Evolutionary conservation across 1,140 invertebrate genomes (phyloP).

Genomic region (Lasioglossum albipes): DNA sequence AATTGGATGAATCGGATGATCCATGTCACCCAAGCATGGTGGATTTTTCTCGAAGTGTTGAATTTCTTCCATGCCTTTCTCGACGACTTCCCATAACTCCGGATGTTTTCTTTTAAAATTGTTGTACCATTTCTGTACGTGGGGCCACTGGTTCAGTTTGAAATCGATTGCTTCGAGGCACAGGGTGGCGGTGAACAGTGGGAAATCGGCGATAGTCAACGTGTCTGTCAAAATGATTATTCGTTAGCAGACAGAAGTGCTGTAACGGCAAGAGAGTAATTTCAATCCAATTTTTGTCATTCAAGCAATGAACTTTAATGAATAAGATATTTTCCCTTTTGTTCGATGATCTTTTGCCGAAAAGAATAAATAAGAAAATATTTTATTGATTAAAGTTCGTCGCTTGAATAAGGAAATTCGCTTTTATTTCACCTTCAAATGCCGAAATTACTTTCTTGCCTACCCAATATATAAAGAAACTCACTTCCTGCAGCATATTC

Average conservation of each 20-base stretch:
- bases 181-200: conserved; percentile 85
- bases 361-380: too few species aligned
- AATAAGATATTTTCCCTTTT: too few species aligned
- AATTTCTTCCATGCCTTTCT: conserved; percentile 84
- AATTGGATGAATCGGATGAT: conserved; percentile 86
- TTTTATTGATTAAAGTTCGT: too few species aligned
- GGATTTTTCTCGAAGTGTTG: conserved; percentile 84
- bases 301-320: too few species aligned
- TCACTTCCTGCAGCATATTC: conserved; percentile 84
- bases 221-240: conserved; percentile 77
- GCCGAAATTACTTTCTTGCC: too few species aligned
- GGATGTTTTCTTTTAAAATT: conserved; percentile 85
- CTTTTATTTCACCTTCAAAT: too few species aligned
- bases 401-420: too few species aligned
- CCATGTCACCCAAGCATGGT: conserved; percentile 84
- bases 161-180: conserved; percentile 87
- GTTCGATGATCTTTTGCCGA: too few species aligned
- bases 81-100: conserved; percentile 85
- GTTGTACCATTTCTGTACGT: conserved; percentile 84
- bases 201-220: conserved; percentile 88
- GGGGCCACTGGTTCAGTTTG: conserved; percentile 79
- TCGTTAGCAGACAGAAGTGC: not conserved
- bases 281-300: too few species aligned
- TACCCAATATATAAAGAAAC: not conserved
- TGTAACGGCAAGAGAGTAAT: not conserved